These are phyloP conservation scores for Sebastes nivosus DNA, from an alignment of 2,797 vertebrate species.

Conservation along the genomic window DNA sequence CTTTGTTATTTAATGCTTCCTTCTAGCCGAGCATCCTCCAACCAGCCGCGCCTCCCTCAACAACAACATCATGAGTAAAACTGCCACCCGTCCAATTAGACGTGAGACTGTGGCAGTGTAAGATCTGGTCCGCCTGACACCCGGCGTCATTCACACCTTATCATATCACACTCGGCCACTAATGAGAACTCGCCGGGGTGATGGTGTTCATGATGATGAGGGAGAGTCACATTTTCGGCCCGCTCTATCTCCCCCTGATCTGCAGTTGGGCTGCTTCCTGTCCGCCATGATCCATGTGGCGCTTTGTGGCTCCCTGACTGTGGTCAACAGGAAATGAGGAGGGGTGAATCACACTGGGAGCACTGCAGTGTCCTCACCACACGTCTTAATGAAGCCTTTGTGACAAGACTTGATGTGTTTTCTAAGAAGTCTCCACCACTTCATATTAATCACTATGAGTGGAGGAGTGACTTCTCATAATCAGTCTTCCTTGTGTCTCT, in stretches of 20 bases:
- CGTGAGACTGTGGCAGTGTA: constrained; percentile 39
- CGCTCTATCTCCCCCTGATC: constrained; percentile 35
- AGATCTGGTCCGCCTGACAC: constrained; percentile 44
- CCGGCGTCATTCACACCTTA: constrained; percentile 55
- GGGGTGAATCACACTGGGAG: constrained; percentile 60
- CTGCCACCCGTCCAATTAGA: constrained; percentile 54
- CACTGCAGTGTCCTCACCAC: constrained; percentile 27
- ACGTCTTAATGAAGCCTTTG: constrained; percentile 39
- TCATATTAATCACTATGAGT: background rate
- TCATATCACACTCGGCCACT: constrained; percentile 40
- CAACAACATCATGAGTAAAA: constrained; percentile 38
- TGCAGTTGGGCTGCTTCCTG: background rate
- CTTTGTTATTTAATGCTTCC: constrained; percentile 35
- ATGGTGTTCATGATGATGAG: constrained; percentile 2
- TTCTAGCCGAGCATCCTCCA: constrained; percentile 1
- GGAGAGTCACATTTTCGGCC: constrained; percentile 39
- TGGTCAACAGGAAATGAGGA: constrained; percentile 73
- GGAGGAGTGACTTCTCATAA: background rate
- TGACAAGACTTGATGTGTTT: constrained; percentile 36
- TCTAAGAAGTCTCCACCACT: constrained; percentile 12
- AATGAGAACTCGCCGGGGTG: constrained; percentile 39
- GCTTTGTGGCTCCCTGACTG: constrained; percentile 35
- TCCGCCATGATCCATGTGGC: background rate
- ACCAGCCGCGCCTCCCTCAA: background rate
- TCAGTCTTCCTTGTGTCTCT: background rate